Conservation (phyloP, 2,113 vertebrate genomes). For the Melanostigma gelatinosum region DNA sequence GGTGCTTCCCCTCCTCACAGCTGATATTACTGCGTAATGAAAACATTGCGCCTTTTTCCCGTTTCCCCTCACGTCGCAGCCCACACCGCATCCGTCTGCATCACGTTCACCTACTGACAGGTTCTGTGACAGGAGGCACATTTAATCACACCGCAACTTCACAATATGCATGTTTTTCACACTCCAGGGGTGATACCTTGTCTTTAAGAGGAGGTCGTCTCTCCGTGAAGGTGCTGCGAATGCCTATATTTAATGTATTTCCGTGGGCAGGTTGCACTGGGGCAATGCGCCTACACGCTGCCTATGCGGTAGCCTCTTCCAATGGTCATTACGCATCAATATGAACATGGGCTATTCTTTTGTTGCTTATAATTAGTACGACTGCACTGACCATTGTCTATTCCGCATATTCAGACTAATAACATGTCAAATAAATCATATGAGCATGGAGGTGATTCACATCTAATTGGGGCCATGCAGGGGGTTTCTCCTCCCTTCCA, state of each 20-base stretch:
- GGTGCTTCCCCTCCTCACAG: constrained; percentile 73
- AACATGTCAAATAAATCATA: neutral
- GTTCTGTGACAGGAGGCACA: constrained; percentile 53
- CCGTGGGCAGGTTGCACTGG: constrained; percentile 74
- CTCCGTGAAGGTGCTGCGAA: constrained; percentile 21
- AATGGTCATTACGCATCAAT: constrained; percentile 64
- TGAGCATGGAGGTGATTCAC: constrained; percentile 20
- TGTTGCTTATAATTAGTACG: constrained; percentile 10
- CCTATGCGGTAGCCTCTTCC: constrained; percentile 77
- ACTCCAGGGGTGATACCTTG: neutral
- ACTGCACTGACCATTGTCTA: neutral
- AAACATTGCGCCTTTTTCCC: constrained; percentile 81
- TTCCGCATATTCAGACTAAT: neutral
- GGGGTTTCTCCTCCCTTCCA: constrained; percentile 54
- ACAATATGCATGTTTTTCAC: neutral
- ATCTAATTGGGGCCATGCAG: constrained; percentile 19
- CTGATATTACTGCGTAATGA: constrained; percentile 79
- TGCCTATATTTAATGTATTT: constrained; percentile 60
- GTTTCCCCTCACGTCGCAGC: constrained; percentile 72
- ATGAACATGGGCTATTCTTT: constrained; percentile 26
- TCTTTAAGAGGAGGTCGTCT: neutral
- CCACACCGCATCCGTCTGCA: constrained; percentile 74
- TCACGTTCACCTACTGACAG: constrained; percentile 65
- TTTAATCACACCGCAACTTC: constrained; percentile 19
- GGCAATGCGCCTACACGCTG: constrained; percentile 78